A percentile compares a stretch with the other conserved stretches of the same genome.
Conservation (phyloP, 2,113 vertebrate species). For the Chlorodrepanis virens region DNA sequence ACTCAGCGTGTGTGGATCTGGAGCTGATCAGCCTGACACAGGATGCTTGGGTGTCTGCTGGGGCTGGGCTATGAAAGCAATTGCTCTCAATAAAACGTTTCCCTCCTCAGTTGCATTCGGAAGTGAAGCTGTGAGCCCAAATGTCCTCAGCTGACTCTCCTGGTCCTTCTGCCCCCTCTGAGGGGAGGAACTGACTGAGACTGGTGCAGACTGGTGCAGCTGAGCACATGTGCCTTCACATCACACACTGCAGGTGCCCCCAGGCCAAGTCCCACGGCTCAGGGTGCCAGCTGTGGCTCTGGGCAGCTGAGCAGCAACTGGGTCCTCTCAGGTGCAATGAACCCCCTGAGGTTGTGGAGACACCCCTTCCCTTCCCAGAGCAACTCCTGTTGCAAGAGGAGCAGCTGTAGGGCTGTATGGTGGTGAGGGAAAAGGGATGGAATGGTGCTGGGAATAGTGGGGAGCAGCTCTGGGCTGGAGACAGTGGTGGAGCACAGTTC, state of each 20-base stretch:
- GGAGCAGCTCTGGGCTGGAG: background rate
- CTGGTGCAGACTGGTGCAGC: background rate
- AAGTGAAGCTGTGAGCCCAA: slow-evolving; percentile 23
- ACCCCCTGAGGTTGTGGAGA: background rate
- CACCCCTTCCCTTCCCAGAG: background rate
- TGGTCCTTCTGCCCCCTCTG: background rate
- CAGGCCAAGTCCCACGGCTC: fast-evolving
- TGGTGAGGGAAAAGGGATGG: background rate
- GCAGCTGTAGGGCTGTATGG: fast-evolving
- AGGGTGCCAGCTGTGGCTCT: background rate
- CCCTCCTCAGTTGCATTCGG: background rate
- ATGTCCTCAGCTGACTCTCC: slow-evolving; percentile 45
- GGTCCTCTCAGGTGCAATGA: background rate
- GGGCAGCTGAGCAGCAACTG: background rate
- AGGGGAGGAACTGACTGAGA: background rate
- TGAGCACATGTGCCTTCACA: fast-evolving
- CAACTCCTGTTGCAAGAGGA: background rate
- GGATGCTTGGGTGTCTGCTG: background rate
- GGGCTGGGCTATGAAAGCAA: background rate
- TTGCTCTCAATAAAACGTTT: slow-evolving; percentile 17
- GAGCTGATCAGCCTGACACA: slow-evolving; percentile 5
- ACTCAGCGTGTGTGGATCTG: background rate
- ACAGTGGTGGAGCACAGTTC: background rate
- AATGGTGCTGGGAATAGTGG: background rate
- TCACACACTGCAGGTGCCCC: background rate